Conservation (phyloP, 1,140 invertebrate genomes). For the Cepaea nemoralis region DNA sequence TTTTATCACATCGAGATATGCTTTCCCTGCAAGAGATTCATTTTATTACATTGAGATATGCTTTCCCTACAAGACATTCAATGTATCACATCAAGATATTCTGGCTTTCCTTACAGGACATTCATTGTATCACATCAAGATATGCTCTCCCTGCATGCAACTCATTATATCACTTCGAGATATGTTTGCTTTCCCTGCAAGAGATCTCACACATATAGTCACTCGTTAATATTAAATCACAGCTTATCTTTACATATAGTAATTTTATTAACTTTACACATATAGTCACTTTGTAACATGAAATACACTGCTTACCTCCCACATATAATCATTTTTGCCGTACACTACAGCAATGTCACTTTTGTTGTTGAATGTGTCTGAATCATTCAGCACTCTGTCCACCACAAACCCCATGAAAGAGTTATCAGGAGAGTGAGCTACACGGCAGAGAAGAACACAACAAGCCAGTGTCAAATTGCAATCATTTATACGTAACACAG, state of each 20-base stretch:
- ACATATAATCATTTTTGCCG: slow-evolving; percentile 73
- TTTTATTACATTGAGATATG: too few species aligned
- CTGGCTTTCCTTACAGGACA: too few species aligned
- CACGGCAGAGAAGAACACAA: background rate
- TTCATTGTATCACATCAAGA: too few species aligned
- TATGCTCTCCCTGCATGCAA: too few species aligned
- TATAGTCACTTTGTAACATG: too few species aligned
- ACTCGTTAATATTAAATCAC: background rate
- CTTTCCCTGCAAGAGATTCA: slow-evolving; percentile 62
- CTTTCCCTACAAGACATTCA: too few species aligned
- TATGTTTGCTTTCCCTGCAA: too few species aligned
- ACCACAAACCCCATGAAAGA: slow-evolving; percentile 73
- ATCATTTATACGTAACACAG: too few species aligned
- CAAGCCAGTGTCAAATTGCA: too few species aligned
- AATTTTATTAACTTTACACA: background rate
- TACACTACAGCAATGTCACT: slow-evolving; percentile 71
- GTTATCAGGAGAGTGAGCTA: slow-evolving; percentile 73
- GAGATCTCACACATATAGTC: background rate
- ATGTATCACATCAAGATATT: too few species aligned
- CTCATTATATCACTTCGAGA: too few species aligned
- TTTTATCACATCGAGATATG: slow-evolving; percentile 61
- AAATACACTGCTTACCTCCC: slow-evolving; percentile 64
- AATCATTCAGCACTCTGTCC: slow-evolving; percentile 63
- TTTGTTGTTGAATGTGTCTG: slow-evolving; percentile 46
- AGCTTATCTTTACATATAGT: background rate